These are phyloP conservation scores for Karalla daura DNA, from an alignment of 2,797 vertebrate species.

Conservation along the genomic window DNA sequence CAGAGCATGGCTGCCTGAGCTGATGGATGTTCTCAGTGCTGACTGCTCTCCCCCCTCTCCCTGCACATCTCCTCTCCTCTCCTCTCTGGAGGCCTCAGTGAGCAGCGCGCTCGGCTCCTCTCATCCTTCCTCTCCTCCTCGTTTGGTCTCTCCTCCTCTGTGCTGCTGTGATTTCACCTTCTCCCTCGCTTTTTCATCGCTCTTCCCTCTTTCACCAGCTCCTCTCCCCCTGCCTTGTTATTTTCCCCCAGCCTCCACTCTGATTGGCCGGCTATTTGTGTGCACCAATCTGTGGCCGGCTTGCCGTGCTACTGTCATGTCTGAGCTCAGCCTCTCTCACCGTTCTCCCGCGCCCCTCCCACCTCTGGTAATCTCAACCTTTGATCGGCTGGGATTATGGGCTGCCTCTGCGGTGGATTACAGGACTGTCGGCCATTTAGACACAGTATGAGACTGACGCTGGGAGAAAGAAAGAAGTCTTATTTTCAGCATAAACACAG, in stretches of 20 bases:
- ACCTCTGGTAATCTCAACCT: slow-evolving; percentile 76
- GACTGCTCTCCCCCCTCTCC: slow-evolving; percentile 59
- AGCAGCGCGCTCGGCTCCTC: slow-evolving; percentile 46
- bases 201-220: slow-evolving; percentile 74
- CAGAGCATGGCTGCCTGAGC: slow-evolving; percentile 75
- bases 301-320: slow-evolving; percentile 47
- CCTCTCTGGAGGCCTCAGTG: slow-evolving; percentile 68
- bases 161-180: slow-evolving; percentile 69
- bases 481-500: slow-evolving; percentile 14
- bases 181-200: slow-evolving; percentile 77
- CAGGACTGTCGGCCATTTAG: slow-evolving; percentile 61
- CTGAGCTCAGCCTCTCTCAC: slow-evolving; percentile 59
- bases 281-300: slow-evolving; percentile 74
- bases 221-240: slow-evolving; percentile 71
- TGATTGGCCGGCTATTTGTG: slow-evolving; percentile 86
- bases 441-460: slow-evolving; percentile 23
- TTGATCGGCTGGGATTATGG: slow-evolving; percentile 77
- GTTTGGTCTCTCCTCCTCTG: slow-evolving; percentile 60
- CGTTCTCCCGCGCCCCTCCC: slow-evolving; percentile 64
- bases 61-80: slow-evolving; percentile 61
- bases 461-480: slow-evolving; percentile 5
- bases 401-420: slow-evolving; percentile 71
- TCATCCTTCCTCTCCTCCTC: slow-evolving; percentile 63
- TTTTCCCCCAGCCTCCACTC: slow-evolving; percentile 64
- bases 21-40: slow-evolving; percentile 67